Conservation (phyloP, 2,797 vertebrate genomes). For the Xiphophorus birchmanni region DNA sequence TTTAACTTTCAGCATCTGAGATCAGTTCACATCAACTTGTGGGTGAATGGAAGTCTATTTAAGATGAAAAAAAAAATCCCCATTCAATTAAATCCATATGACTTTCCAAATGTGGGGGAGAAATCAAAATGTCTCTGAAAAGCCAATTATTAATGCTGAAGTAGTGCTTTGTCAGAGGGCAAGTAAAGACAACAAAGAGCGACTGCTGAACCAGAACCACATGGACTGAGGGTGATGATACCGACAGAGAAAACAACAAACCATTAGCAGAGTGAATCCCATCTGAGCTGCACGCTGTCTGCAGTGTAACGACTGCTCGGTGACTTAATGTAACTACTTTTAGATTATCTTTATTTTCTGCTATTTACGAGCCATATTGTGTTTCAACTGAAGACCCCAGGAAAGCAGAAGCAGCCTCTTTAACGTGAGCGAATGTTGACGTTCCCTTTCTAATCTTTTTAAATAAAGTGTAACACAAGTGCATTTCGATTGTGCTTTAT, state of each 20-base stretch:
- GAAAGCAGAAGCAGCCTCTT: slow-evolving; percentile 32
- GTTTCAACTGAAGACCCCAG: slow-evolving; percentile 34
- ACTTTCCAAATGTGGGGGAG: slow-evolving; percentile 49
- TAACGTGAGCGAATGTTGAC: slow-evolving; percentile 47
- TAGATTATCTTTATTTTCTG: slow-evolving; percentile 21
- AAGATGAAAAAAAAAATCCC: slow-evolving; percentile 57
- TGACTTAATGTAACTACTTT: slow-evolving; percentile 7
- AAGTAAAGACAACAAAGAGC: slow-evolving; percentile 73
- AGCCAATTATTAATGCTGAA: slow-evolving; percentile 76
- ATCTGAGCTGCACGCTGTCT: slow-evolving; percentile 42
- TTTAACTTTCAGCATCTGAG: slow-evolving; percentile 57
- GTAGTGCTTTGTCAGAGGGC: slow-evolving; percentile 57
- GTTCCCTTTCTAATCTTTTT: slow-evolving; percentile 44
- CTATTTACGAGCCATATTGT: slow-evolving; percentile 36
- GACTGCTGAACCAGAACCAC: slow-evolving; percentile 74
- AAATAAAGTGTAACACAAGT: slow-evolving; percentile 67
- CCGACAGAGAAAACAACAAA: slow-evolving; percentile 65
- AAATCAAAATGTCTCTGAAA: slow-evolving; percentile 73
- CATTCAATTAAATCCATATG: slow-evolving; percentile 57
- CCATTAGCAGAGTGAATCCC: slow-evolving; percentile 69
- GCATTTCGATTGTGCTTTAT: slow-evolving; percentile 58
- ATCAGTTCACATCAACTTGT: slow-evolving; percentile 57
- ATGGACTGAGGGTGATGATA: slow-evolving; percentile 64
- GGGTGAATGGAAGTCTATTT: slow-evolving; percentile 63
- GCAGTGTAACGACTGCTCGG: neutral